Evolutionary conservation across 2,797 vertebrate species (phyloP), one percentile per base, ranked within the genome.

Genomic region (Acipenser oxyrinchus): DNA sequence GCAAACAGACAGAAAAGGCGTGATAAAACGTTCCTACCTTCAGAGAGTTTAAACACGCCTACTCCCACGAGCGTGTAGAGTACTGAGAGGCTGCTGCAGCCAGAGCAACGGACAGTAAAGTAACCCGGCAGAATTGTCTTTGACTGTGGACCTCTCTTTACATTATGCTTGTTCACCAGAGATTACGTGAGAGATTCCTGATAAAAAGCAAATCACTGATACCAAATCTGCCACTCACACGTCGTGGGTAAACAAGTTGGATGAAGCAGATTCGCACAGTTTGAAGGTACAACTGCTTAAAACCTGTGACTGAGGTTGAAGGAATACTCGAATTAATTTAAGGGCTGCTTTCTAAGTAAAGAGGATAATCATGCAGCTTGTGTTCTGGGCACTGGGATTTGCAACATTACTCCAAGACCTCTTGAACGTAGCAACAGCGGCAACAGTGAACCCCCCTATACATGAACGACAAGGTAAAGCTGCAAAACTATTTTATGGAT

Each of bases 341-440:
- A 73, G 79, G 79, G 81, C 72, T 81, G 81, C 82, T 79, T 79
- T 83, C 76, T 68, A 75, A 79, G 76, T 79, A 85, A 82, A 77
- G 80, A 81, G 81, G 84, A 92, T 84, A 92, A 93, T 84, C 93
- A 96, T 96, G 94, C 88, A 90, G 90, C 89, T 91, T 85, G 91
- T 91, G 86, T 84, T 92, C 74, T 92, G 92, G 93, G 91, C 88
- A 82, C 82, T 90, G 84, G 84, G 84, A 77, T 86, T 93, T 81
- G 86, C 90, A 67, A 74, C 86, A 67, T 81, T 93, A 68, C 86
- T 93, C 84, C 86, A 83, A 77, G 89, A 88, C 79, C 79, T 90
- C 73, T 83, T 90, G 74, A 87, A 83, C 79, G 87, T 83, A 78
- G 81, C 85, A 74, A 82, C 86, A 72, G 88, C 84, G 67, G 77